Conservation (phyloP, 2,797 vertebrate species). For the Columba guinea region DNA sequence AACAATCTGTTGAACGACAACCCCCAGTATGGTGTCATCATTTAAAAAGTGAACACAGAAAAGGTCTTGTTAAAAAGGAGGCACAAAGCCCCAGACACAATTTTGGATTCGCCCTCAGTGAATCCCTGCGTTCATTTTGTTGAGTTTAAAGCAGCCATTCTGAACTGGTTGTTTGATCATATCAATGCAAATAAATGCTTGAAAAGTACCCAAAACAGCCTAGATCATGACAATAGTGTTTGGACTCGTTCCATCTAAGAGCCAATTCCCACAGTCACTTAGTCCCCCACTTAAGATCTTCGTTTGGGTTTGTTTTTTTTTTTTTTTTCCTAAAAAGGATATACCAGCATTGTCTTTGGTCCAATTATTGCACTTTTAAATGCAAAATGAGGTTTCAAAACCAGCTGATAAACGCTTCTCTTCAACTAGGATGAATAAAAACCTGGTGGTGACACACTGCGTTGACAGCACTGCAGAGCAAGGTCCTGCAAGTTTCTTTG, state of each 20-base stretch:
- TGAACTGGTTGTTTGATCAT: constrained; percentile 40
- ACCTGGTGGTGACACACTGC: neutral
- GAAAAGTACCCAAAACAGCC: constrained; percentile 59
- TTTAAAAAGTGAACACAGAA: constrained; percentile 51
- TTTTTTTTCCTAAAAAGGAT: neutral
- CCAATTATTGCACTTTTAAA: constrained; percentile 57
- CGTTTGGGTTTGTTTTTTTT: neutral
- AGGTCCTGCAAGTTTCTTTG: neutral
- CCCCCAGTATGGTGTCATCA: constrained; percentile 14
- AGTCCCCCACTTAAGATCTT: neutral
- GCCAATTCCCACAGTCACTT: constrained; percentile 45
- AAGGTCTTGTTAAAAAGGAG: constrained; percentile 47
- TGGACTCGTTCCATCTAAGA: constrained; percentile 9
- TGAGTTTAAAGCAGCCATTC: constrained; percentile 57
- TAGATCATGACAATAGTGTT: neutral
- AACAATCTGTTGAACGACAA: constrained; percentile 68
- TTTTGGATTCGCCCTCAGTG: constrained; percentile 29
- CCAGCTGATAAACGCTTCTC: constrained; percentile 20
- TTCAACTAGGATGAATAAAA: constrained; percentile 34
- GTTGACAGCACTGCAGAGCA: neutral
- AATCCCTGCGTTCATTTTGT: constrained; percentile 5
- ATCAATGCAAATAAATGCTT: constrained; percentile 53
- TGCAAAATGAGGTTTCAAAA: constrained; percentile 46
- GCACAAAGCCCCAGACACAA: constrained; percentile 33
- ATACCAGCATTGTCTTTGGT: constrained; percentile 24